Evolutionary conservation across 1,140 invertebrate species (phyloP).

Genomic region (Leptinotarsa texana): DNA sequence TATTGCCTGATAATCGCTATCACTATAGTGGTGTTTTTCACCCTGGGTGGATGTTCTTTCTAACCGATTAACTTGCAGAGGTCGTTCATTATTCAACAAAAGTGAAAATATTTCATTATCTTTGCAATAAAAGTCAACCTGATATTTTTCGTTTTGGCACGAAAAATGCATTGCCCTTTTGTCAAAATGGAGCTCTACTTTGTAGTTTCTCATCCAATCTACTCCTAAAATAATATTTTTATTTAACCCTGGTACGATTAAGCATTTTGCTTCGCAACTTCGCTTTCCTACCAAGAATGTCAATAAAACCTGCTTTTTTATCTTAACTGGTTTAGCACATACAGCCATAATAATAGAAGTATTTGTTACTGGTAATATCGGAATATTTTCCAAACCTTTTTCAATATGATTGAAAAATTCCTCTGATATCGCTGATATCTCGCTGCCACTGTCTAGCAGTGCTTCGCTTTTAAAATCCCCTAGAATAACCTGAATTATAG

Average conservation of each 20-base stretch:
- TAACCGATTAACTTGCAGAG: neutral
- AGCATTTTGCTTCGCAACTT: too few relatives aligned
- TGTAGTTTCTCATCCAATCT: conserved; percentile 5
- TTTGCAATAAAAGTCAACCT: neutral
- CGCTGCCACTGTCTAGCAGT: conserved; percentile 3
- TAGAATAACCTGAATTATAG: neutral
- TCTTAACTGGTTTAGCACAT: too few relatives aligned
- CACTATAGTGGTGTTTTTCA: too few relatives aligned
- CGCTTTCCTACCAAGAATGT: too few relatives aligned
- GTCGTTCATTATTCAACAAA: neutral
- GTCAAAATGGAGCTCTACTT: neutral
- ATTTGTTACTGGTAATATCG: neutral
- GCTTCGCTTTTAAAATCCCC: neutral
- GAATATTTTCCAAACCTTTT: conserved; percentile 5
- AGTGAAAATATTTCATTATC: neutral
- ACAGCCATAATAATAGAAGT: too few relatives aligned
- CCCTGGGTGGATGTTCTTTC: neutral
- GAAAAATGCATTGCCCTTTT: neutral
- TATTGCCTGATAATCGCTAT: too few relatives aligned
- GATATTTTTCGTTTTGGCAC: neutral
- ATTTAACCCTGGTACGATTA: neutral
- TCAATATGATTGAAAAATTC: neutral
- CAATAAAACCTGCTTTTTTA: too few relatives aligned
- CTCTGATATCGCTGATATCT: conserved; percentile 9
- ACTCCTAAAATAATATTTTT: conserved; percentile 4